Base-by-base conservation (phyloP, 2,797 vertebrate genomes). In the Monodelphis domestica region DNA sequence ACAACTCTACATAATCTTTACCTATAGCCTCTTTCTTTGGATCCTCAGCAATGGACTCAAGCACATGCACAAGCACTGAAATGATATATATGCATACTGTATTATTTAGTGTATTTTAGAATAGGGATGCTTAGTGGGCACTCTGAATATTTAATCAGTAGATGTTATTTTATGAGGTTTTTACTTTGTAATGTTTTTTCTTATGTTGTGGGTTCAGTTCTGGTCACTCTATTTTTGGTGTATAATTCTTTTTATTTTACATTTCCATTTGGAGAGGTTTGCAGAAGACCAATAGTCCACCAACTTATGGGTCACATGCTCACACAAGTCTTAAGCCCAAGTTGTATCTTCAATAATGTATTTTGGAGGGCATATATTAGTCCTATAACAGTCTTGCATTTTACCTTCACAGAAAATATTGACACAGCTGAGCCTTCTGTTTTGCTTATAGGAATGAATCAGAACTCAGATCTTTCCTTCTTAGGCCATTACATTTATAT, bases 391-490 rank as follows among this genome's bases (percentile, higher is more conserved):
- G 15, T 54, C 29, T 92, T n/a, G 45, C 54, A 12, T 53, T 90
- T 54, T 52, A 56, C 53, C 33, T 87, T 91, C 51, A 26, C 53
- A 57, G 89, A n/a, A 30, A 92, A 78, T 0, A 88, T 28, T n/a
- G 53, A 10, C 30, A 63, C 6, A 93, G 3, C 11, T 55, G 17
- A 84, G 6, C 24, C 55, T 50, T 55, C 54, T 57, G 21, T 11
- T 55, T 91, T 6, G 7, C 0, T 94, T n/a, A 55, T 63, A 30
- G 88, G 91, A 91, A 91, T 87, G 90, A 91, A 15, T 91, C 56
- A 53, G 29, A 89, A 51, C 53, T 91, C 54, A 89, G 51, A 59
- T 14, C 17, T 90, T 93, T 63, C 29, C 11, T 26, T 3, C 5
- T 14, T 28, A 6, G 50, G 7, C 0, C 57, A 9, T 24, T 52